Conservation (phyloP, 2,888 invertebrate genomes). For the Macrostomum cliftonense region DNA sequence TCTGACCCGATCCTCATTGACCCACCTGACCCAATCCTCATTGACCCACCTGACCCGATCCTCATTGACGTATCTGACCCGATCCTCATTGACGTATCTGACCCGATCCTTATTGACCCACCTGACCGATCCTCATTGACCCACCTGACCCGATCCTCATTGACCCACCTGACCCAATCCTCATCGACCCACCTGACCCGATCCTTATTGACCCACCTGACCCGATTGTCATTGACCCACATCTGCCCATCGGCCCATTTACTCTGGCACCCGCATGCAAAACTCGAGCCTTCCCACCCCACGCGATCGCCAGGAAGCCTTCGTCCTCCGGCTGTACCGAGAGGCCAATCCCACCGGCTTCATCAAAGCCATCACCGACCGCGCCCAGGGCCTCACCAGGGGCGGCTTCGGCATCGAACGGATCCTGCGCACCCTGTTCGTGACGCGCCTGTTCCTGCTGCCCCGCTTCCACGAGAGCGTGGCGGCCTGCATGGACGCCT, state of each 20-base stretch:
- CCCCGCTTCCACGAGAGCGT: slow-evolving; percentile 60
- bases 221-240: too few relatives aligned
- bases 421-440: slow-evolving; percentile 77
- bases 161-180: neutral
- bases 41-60: too few relatives aligned
- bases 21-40: too few relatives aligned
- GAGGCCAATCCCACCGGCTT: slow-evolving; percentile 77
- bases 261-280: too few relatives aligned
- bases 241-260: too few relatives aligned
- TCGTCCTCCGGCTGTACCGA: slow-evolving; percentile 70
- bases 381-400: slow-evolving; percentile 66
- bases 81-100: too few relatives aligned
- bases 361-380: slow-evolving; percentile 79
- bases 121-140: too few relatives aligned
- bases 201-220: too few relatives aligned
- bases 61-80: neutral
- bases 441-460: slow-evolving; percentile 74
- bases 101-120: too few relatives aligned
- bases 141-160: neutral
- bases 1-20: too few relatives aligned
- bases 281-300: too few relatives aligned
- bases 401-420: slow-evolving; percentile 75
- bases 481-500: slow-evolving; percentile 43
- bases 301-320: slow-evolving; percentile 88
- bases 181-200: too few relatives aligned